Evolutionary conservation across 2,113 vertebrate genomes (phyloP).

Genomic region (Daphoenositta chrysoptera): DNA sequence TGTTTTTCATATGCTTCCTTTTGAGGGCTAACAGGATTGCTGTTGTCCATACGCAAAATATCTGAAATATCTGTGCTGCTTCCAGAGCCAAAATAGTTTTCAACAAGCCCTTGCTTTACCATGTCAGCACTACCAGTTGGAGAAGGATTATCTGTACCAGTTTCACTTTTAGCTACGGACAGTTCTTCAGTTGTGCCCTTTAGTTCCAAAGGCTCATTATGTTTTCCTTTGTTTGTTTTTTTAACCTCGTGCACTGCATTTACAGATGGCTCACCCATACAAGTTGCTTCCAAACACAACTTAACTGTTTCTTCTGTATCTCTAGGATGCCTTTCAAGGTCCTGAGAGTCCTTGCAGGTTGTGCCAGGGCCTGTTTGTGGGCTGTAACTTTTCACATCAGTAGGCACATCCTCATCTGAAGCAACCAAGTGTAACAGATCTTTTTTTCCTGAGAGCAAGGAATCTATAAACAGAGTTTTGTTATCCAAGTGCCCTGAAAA

Average conservation of each 20-base stretch:
- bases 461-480: constrained; percentile 51
- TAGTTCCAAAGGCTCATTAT: background rate
- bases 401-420: constrained; percentile 55
- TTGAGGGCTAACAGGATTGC: constrained; percentile 62
- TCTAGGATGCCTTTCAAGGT: constrained; percentile 13
- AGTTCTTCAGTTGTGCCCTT: constrained; percentile 35
- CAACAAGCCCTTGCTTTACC: constrained; percentile 92
- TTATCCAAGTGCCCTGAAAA: constrained; percentile 74
- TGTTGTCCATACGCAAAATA: constrained; percentile 78
- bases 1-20: constrained; percentile 59
- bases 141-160: constrained; percentile 71
- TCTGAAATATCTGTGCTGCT: constrained; percentile 85
- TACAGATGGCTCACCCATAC: constrained; percentile 37
- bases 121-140: constrained; percentile 86
- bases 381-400: constrained; percentile 45
- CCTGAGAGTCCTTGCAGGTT: constrained; percentile 32
- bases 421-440: constrained; percentile 53
- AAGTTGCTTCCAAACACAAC: constrained; percentile 53
- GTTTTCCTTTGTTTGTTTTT: constrained; percentile 39
- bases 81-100: constrained; percentile 93
- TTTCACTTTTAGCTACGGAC: constrained; percentile 36
- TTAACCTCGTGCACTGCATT: background rate
- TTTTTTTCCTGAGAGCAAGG: constrained; percentile 62
- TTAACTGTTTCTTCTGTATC: constrained; percentile 14
- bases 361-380: constrained; percentile 35